Percentiles rank a stretch among this genome's conserved stretches.
These are phyloP conservation scores for Alloplasta piceator DNA, from an alignment of 2,888 invertebrate genomes.

Conservation along the genomic window DNA sequence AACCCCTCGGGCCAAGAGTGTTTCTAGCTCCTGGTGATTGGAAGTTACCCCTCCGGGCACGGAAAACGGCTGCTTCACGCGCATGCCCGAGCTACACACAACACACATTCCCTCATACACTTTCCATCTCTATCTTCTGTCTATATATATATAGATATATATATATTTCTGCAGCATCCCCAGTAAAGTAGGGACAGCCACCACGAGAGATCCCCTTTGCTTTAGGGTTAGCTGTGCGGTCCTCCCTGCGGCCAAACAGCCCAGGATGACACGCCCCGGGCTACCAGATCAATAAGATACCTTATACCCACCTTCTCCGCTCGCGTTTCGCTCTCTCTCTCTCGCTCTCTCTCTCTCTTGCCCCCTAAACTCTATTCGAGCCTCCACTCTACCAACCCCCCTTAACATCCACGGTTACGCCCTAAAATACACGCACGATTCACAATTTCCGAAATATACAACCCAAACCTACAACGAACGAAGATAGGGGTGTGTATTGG, in stretches of 20 bases:
- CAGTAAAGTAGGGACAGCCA: conserved; percentile 49
- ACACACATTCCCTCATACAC: conserved; percentile 45
- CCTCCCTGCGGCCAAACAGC: conserved; percentile 83
- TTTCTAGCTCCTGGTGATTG: conserved; percentile 83
- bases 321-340: conserved; percentile 59
- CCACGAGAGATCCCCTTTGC: conserved; percentile 77
- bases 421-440: conserved; percentile 73
- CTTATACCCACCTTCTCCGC: conserved; percentile 77
- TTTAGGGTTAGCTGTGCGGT: conserved; percentile 82
- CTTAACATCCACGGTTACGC: conserved; percentile 79
- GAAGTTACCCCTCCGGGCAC: conserved; percentile 82
- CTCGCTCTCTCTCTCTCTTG: conserved; percentile 28
- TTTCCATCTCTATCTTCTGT: conserved; percentile 23
- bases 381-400: conserved; percentile 33
- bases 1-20: conserved; percentile 74
- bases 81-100: conserved; percentile 75
- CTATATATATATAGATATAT: conserved; percentile 18
- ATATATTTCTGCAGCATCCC: conserved; percentile 52
- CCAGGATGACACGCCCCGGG: conserved; percentile 83
- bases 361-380: conserved; percentile 51
- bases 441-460: conserved; percentile 52
- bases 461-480: background rate
- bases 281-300: conserved; percentile 84
- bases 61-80: conserved; percentile 72
- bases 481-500: background rate